These are phyloP conservation scores for Aphelocoma californica DNA, from an alignment of 2,797 vertebrate species.

Conservation along the genomic window DNA sequence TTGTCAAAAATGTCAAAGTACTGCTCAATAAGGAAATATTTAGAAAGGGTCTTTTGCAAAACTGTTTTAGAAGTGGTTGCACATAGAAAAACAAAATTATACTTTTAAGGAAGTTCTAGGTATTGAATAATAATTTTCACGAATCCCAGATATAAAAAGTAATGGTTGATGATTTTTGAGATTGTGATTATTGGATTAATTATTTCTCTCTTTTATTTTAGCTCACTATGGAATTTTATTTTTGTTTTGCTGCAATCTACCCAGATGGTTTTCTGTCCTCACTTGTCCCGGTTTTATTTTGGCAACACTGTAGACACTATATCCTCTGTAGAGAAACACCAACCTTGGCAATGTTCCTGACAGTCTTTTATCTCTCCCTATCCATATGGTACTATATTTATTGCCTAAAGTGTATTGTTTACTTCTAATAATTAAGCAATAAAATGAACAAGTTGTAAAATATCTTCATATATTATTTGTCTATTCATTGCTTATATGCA, in stretches of 20 bases:
- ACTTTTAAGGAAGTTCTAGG: background rate
- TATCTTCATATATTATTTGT: background rate
- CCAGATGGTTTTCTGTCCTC: constrained; percentile 23
- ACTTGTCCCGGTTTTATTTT: constrained; percentile 35
- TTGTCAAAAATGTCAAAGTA: background rate
- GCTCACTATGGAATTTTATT: background rate
- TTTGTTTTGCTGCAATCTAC: background rate
- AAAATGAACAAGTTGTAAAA: constrained; percentile 2
- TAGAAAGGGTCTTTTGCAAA: background rate
- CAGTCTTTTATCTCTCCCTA: constrained; percentile 35
- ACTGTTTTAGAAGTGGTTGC: background rate
- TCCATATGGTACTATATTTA: constrained; percentile 19
- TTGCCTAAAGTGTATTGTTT: constrained; percentile 16
- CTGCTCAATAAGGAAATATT: background rate
- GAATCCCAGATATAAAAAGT: background rate
- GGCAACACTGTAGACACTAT: background rate
- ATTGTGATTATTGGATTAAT: background rate
- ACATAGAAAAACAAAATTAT: background rate
- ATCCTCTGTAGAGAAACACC: constrained; percentile 20
- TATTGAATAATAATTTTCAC: background rate
- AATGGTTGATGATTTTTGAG: background rate
- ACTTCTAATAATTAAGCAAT: constrained; percentile 10
- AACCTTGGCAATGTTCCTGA: constrained; percentile 27
- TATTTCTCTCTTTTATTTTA: background rate
- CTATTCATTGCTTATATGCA: background rate